phyloP scores from a whole-genome alignment of 1,140 invertebrate species.

The Bombus terrestris region DNA sequence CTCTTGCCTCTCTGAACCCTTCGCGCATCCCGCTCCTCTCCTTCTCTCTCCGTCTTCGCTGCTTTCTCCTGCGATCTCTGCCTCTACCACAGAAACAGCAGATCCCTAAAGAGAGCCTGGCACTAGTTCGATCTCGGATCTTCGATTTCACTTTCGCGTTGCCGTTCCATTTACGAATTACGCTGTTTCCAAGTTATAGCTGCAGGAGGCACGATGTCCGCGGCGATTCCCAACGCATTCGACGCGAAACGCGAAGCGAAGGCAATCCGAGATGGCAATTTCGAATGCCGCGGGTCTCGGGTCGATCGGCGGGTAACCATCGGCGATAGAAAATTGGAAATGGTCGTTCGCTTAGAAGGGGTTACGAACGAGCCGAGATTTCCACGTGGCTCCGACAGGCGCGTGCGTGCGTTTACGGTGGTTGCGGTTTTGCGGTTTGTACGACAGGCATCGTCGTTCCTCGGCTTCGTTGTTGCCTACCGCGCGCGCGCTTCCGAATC shows the following conservation, averaged over 20 bases:
- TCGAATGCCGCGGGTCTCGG: background rate
- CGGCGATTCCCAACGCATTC: too few species aligned
- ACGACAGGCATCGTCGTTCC: slow-evolving; percentile 51
- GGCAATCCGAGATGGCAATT: background rate
- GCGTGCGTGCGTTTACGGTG: slow-evolving; percentile 68
- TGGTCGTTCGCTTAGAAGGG: background rate
- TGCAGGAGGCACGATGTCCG: too few species aligned
- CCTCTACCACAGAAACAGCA: background rate
- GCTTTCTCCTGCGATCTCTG: slow-evolving; percentile 26
- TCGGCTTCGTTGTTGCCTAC: slow-evolving; percentile 39
- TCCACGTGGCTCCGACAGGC: slow-evolving; percentile 52
- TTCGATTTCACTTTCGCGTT: slow-evolving; percentile 20
- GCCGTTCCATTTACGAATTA: too few species aligned
- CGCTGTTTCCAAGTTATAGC: too few species aligned
- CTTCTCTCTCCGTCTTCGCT: slow-evolving; percentile 40
- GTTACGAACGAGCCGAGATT: slow-evolving; percentile 25
- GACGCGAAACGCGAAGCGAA: background rate
- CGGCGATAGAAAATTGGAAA: background rate
- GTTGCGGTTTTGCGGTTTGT: slow-evolving; percentile 68
- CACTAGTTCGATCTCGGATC: slow-evolving; percentile 46
- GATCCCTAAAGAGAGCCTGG: slow-evolving; percentile 28
- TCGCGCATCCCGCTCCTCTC: slow-evolving; percentile 10
- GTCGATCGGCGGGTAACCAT: slow-evolving; percentile 1
- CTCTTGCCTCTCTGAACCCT: background rate
- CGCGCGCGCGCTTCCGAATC: slow-evolving; percentile 12